phyloP scores from a whole-genome alignment of 2,113 vertebrate genomes.

The Neolamprologus brichardi region DNA sequence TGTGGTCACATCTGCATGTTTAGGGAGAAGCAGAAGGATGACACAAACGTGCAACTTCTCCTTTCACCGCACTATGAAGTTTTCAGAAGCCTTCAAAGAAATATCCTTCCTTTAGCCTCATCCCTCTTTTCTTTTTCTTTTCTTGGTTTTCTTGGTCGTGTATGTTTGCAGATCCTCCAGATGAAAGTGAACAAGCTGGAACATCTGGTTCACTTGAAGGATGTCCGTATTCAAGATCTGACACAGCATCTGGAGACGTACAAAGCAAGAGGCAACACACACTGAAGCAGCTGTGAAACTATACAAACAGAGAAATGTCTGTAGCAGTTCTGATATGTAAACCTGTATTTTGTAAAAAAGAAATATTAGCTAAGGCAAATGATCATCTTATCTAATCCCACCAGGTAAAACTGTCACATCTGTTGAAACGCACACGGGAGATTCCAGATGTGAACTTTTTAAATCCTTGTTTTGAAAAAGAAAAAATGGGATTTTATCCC shows the following conservation, averaged over 20 bases:
- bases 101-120: not conserved
- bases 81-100: not conserved
- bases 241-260: conserved; percentile 47
- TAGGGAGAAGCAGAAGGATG: not conserved
- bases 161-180: conserved; percentile 67
- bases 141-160: not conserved
- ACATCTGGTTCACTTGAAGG: conserved; percentile 72
- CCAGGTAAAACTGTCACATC: not conserved
- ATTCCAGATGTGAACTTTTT: not conserved
- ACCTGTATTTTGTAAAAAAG: not conserved
- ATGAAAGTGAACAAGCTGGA: conserved; percentile 74
- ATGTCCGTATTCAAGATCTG: conserved; percentile 66
- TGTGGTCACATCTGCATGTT: conserved; percentile 25
- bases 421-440: not conserved
- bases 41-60: not conserved
- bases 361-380: not conserved
- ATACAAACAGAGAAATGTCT: not conserved
- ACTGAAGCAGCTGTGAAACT: not conserved
- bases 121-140: not conserved
- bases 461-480: not conserved
- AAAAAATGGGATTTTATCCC: not conserved
- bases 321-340: not conserved
- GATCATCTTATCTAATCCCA: not conserved
- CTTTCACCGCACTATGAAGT: not conserved
- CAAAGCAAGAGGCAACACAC: conserved; percentile 28